These are phyloP conservation scores for Parnassius mnemosyne DNA, from an alignment of 2,888 invertebrate genomes.

Conservation along the genomic window DNA sequence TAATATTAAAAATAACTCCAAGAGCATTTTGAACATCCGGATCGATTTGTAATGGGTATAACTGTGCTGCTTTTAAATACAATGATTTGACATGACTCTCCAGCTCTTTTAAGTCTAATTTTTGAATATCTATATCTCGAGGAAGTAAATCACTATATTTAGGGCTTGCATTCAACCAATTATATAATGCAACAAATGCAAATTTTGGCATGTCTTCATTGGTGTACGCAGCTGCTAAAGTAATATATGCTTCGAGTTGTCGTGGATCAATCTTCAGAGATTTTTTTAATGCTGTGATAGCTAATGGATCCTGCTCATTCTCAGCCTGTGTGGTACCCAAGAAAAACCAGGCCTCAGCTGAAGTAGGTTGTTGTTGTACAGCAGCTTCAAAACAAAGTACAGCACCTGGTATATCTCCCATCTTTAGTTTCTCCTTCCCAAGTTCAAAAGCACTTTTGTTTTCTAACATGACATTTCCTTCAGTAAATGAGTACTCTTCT, in stretches of 20 bases:
- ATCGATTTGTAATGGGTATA: constrained; percentile 88
- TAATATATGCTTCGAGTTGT: constrained; percentile 92
- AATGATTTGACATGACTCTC: constrained; percentile 85
- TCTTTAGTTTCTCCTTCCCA: constrained; percentile 89
- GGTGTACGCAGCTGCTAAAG: constrained; percentile 95
- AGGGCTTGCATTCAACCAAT: constrained; percentile 89
- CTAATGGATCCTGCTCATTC: constrained; percentile 97
- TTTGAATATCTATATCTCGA: constrained; percentile 66
- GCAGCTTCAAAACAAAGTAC: constrained; percentile 98
- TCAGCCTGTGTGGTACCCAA: constrained; percentile 97
- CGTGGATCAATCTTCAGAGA: constrained; percentile 89
- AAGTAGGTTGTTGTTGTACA: constrained; percentile 88
- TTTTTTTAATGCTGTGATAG: constrained; percentile 94
- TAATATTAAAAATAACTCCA: constrained; percentile 96
- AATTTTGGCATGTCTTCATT: constrained; percentile 96
- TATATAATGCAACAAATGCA: constrained; percentile 90
- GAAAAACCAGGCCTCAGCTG: constrained; percentile 91
- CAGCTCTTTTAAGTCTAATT: constrained; percentile 68
- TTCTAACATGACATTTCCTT: constrained; percentile 92
- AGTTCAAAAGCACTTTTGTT: constrained; percentile 89
- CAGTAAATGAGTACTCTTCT: constrained; percentile 88
- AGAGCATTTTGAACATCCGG: constrained; percentile 96
- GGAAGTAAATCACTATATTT: constrained; percentile 88
- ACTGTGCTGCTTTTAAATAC: constrained; percentile 89
- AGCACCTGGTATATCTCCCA: constrained; percentile 96